These are phyloP conservation scores for Eledona agricola DNA, from an alignment of 2,888 invertebrate genomes.

Conservation along the genomic window DNA sequence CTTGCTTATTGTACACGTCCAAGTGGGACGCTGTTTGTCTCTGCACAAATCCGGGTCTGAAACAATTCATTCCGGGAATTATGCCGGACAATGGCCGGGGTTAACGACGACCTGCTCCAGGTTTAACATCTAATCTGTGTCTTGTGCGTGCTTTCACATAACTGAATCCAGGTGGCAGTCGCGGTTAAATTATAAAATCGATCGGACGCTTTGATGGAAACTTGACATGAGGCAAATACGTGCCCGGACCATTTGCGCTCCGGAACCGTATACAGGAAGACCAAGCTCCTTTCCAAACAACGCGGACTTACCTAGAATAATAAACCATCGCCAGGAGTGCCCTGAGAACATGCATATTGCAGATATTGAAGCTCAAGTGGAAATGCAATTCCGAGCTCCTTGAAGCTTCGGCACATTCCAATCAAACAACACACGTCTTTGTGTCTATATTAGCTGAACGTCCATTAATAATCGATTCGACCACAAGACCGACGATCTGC, in stretches of 20 bases:
- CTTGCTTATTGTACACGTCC: slow-evolving; percentile 3
- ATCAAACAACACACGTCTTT: slow-evolving; percentile 9
- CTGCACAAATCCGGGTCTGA: slow-evolving; percentile 28
- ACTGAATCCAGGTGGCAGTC: background rate
- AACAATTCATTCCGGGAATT: slow-evolving; percentile 36
- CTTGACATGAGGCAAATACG: slow-evolving; percentile 36
- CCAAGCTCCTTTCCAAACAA: slow-evolving; percentile 21
- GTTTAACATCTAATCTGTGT: slow-evolving; percentile 27
- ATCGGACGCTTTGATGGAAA: slow-evolving; percentile 21
- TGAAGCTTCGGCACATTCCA: slow-evolving; percentile 7
- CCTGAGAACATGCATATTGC: slow-evolving; percentile 28
- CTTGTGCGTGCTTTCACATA: background rate
- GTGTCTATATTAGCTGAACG: slow-evolving; percentile 10
- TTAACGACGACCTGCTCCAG: slow-evolving; percentile 33
- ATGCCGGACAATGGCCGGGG: slow-evolving; percentile 25
- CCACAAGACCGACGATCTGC: slow-evolving; percentile 46
- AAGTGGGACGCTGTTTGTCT: slow-evolving; percentile 16
- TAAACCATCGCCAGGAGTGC: slow-evolving; percentile 29
- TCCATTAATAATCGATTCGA: slow-evolving; percentile 42
- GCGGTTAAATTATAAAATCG: background rate
- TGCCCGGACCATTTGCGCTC: slow-evolving; percentile 35
- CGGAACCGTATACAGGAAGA: slow-evolving; percentile 21
- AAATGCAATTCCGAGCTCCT: slow-evolving; percentile 25
- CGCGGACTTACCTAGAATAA: slow-evolving; percentile 26
- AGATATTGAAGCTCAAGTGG: slow-evolving; percentile 26